Percentiles rank a stretch among this genome's conserved stretches.
Evolutionary conservation across 2,113 vertebrate species (phyloP).

Genomic region (Pseudorectes ferrugineus): DNA sequence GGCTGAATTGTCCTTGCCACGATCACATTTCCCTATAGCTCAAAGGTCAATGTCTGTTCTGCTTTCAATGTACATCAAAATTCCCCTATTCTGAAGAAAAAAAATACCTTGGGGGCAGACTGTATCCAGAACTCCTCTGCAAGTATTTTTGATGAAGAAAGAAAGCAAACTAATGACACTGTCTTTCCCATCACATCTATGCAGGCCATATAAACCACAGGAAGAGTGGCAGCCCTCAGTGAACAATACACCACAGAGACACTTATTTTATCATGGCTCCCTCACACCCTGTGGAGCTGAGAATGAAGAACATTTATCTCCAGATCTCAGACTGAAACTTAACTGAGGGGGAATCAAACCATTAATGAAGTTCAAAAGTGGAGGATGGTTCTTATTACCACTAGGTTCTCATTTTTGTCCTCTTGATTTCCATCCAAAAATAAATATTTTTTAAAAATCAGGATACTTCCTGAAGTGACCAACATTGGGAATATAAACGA

Average conservation of each 20-base stretch:
- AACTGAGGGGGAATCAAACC: background rate
- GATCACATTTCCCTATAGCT: background rate
- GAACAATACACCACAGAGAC: background rate
- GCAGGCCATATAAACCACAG: background rate
- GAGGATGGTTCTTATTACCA: background rate
- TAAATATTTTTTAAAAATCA: background rate
- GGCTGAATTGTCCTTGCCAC: background rate
- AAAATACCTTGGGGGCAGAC: background rate
- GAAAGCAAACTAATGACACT: background rate
- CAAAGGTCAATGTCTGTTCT: background rate
- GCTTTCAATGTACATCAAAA: background rate
- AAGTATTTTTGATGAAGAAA: background rate
- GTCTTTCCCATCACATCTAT: background rate
- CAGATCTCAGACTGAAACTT: background rate
- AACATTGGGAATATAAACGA: background rate
- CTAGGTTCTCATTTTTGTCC: background rate
- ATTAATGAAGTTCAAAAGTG: background rate
- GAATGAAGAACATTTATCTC: background rate
- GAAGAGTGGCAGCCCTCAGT: background rate
- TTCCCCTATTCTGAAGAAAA: background rate
- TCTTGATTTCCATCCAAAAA: background rate
- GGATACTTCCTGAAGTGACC: background rate
- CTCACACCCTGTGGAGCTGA: background rate
- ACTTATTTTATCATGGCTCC: background rate
- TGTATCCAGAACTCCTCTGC: background rate